Evolutionary conservation across 2,888 invertebrate genomes (phyloP).

Genomic region (Oscheius sp.): DNA sequence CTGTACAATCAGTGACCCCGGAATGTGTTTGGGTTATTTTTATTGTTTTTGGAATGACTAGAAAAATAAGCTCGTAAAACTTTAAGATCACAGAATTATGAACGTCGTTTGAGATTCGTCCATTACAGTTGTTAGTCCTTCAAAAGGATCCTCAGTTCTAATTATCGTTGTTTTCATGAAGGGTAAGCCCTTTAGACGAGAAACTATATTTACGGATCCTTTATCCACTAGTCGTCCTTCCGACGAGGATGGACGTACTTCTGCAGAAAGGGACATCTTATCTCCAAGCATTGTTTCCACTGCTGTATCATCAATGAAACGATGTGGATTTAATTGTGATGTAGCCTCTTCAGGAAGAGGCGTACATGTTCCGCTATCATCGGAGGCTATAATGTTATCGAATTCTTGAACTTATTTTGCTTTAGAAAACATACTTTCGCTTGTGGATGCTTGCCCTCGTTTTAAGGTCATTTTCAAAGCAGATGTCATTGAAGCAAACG

Average conservation of each 20-base stretch:
- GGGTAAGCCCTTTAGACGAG: conserved; percentile 15
- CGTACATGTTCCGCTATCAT: conserved; percentile 13
- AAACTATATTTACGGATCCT: conserved; percentile 2
- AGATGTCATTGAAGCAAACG: conserved; percentile 28
- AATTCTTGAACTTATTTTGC: neutral
- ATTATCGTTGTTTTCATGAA: neutral
- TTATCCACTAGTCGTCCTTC: conserved; percentile 19
- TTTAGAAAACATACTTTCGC: conserved; percentile 1
- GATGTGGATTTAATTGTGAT: neutral
- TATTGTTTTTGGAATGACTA: conserved; percentile 10
- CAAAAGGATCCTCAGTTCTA: conserved; percentile 10
- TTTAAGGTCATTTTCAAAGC: conserved; percentile 7
- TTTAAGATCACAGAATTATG: conserved; percentile 21
- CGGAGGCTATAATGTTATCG: neutral
- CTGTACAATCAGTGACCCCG: neutral
- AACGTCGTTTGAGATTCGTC: conserved; percentile 14
- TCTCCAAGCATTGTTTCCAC: neutral
- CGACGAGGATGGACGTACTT: conserved; percentile 14
- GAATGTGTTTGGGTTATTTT: too few species aligned
- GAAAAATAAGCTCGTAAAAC: neutral
- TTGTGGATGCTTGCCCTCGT: neutral
- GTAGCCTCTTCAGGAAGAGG: conserved; percentile 2
- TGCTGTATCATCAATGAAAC: conserved; percentile 9
- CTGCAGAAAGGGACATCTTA: neutral
- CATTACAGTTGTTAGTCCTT: neutral